phyloP scores from a whole-genome alignment of 2,888 invertebrate species.

The Colostygia pectinataria region DNA sequence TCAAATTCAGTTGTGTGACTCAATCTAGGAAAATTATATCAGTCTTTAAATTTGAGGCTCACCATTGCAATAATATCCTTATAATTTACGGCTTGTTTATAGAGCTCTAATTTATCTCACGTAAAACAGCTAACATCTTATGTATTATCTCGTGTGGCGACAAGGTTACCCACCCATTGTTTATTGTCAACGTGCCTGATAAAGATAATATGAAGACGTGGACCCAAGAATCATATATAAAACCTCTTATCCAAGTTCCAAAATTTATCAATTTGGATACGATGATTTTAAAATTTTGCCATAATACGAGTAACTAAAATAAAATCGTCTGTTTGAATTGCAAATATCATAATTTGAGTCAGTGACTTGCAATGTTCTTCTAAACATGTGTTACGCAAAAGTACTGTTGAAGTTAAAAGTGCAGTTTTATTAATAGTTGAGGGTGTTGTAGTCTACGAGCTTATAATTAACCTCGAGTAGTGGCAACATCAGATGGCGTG shows the following conservation, averaged over 20 bases:
- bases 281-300: too few species aligned
- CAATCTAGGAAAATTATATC: not conserved
- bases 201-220: conserved; percentile 47
- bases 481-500: conserved; percentile 60
- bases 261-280: conserved; percentile 10
- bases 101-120: conserved; percentile 51
- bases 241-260: conserved; percentile 28
- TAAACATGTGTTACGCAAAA: conserved; percentile 12
- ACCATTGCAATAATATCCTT: not conserved
- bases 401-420: conserved; percentile 18
- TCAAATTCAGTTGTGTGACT: too few species aligned
- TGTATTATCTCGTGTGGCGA: conserved; percentile 51
- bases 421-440: not conserved
- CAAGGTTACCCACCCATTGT: conserved; percentile 71
- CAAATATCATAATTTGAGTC: too few species aligned
- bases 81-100: conserved; percentile 1
- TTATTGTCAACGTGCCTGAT: conserved; percentile 64
- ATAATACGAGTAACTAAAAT: too few species aligned
- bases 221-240: conserved; percentile 26
- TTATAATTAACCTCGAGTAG: conserved; percentile 58
- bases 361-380: too few species aligned
- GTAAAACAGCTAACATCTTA: conserved; percentile 36
- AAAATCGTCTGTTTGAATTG: too few species aligned
- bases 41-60: not conserved
- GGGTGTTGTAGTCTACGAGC: conserved; percentile 26